These are phyloP conservation scores for Lysiphlebus fabarum DNA, from an alignment of 1,140 invertebrate genomes.

Conservation along the genomic window DNA sequence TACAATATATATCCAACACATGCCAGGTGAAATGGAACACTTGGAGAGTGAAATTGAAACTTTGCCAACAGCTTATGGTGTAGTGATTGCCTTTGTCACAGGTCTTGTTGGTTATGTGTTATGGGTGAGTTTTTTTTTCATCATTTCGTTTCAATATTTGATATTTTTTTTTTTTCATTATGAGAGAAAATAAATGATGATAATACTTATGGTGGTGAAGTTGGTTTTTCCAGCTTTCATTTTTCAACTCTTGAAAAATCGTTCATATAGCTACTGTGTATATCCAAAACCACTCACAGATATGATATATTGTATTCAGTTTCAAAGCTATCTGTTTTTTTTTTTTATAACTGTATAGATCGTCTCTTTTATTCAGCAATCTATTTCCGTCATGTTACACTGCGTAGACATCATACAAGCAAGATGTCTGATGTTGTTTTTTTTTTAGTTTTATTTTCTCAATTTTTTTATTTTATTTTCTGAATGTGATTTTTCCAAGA, in stretches of 20 bases:
- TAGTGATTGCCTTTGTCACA: constrained; percentile 49
- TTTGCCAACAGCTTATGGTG: constrained; percentile 47
- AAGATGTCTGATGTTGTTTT: constrained; percentile 8
- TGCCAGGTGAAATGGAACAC: constrained; percentile 21
- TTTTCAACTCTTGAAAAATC: no score
- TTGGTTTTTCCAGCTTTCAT: no score
- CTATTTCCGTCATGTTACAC: constrained; percentile 14
- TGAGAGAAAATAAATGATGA: no score
- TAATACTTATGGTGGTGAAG: no score
- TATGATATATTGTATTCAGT: no score
- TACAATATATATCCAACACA: no score
- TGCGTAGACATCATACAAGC: neutral
- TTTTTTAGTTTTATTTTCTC: no score
- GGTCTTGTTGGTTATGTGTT: constrained; percentile 48
- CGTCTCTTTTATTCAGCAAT: constrained; percentile 4
- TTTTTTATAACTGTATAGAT: neutral
- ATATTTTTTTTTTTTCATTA: no score
- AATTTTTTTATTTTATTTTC: constrained; percentile 1
- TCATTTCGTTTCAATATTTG: no score
- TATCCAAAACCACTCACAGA: no score
- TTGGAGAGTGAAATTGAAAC: constrained; percentile 33
- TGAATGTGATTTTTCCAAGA: constrained; percentile 1
- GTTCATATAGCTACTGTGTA: no score
- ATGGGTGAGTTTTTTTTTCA: constrained; percentile 42
- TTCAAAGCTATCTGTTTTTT: no score